These are phyloP conservation scores for Uropetala carovei DNA, from an alignment of 2,888 invertebrate genomes.

Conservation along the genomic window DNA sequence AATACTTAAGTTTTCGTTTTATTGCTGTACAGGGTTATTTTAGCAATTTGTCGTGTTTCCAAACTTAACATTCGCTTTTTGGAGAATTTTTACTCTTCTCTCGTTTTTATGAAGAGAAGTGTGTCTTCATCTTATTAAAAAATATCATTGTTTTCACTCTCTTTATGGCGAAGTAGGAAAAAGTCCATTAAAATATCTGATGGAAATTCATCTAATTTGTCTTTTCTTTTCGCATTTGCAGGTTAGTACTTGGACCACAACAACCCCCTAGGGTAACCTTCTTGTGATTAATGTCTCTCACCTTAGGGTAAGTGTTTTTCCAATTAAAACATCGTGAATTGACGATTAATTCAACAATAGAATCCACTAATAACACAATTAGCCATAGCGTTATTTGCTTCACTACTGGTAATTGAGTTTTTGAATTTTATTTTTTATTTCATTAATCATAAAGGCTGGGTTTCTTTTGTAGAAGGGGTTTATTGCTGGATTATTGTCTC, in stretches of 20 bases:
- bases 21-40: not conserved
- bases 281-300: not conserved
- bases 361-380: too few relatives aligned
- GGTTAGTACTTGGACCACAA: not conserved
- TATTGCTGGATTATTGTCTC: too few relatives aligned
- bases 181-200: not conserved
- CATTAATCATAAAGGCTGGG: too few relatives aligned
- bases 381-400: too few relatives aligned
- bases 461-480: too few relatives aligned
- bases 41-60: not conserved
- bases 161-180: not conserved
- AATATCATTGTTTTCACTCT: not conserved
- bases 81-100: not conserved
- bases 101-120: too few relatives aligned
- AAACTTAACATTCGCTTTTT: not conserved
- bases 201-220: not conserved
- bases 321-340: not conserved
- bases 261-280: not conserved
- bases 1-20: not conserved
- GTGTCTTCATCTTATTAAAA: not conserved
- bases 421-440: too few relatives aligned
- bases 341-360: not conserved
- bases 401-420: too few relatives aligned
- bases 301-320: not conserved
- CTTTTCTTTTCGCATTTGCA: not conserved